Percentiles rank a stretch among this genome's conserved stretches.
Evolutionary conservation across 2,797 vertebrate species (phyloP).

Genomic region (Potorous gilbertii): DNA sequence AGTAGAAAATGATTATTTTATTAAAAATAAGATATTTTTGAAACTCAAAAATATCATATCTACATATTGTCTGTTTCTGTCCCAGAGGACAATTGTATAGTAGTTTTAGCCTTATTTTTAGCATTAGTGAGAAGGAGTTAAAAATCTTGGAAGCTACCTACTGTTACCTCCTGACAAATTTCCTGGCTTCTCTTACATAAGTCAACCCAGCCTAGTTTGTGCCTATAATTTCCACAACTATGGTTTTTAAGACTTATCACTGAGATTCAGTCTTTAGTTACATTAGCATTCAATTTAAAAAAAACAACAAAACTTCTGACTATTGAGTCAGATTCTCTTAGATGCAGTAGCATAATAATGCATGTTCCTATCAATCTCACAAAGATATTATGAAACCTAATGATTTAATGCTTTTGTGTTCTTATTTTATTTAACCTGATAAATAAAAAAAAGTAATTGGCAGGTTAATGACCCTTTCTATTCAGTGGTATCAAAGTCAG

Average conservation of each 20-base stretch:
- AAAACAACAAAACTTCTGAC: background rate
- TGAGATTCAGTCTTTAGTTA: rapidly evolving
- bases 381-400: background rate
- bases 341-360: background rate
- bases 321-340: background rate
- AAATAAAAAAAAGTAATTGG: background rate
- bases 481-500: background rate
- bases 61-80: background rate
- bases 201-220: background rate
- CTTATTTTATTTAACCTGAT: background rate
- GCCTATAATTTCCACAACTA: background rate
- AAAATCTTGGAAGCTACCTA: background rate
- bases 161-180: no score
- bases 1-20: background rate
- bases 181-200: background rate
- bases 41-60: background rate
- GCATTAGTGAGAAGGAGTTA: background rate
- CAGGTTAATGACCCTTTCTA: no score
- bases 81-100: rapidly evolving
- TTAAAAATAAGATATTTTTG: background rate
- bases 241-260: no score
- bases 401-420: background rate
- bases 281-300: rapidly evolving
- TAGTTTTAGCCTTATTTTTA: background rate
- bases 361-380: background rate